phyloP scores from a whole-genome alignment of 2,888 invertebrate genomes.

The Phyto melanocephala region DNA sequence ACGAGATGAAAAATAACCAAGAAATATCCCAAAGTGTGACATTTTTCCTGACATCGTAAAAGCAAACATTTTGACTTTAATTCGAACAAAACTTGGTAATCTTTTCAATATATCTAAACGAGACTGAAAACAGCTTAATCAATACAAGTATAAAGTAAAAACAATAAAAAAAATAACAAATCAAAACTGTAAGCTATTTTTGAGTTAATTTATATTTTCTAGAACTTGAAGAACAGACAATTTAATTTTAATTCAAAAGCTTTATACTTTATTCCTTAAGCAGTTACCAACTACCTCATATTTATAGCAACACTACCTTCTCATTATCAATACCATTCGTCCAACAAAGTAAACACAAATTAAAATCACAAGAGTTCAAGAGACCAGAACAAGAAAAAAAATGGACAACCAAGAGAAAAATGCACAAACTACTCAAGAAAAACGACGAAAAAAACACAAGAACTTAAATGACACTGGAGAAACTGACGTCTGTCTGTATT shows the following conservation, averaged over 20 bases:
- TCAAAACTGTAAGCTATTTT: too few relatives aligned
- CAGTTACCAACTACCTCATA: too few relatives aligned
- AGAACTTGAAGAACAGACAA: too few relatives aligned
- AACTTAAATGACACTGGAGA: conserved; percentile 19
- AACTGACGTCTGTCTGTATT: not conserved
- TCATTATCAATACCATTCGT: too few relatives aligned
- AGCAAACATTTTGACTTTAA: not conserved
- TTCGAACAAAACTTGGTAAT: not conserved
- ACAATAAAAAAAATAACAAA: too few relatives aligned
- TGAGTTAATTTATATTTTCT: too few relatives aligned
- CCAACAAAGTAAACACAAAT: conserved; percentile 21
- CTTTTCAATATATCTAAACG: not conserved
- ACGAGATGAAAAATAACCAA: not conserved
- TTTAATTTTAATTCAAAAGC: too few relatives aligned
- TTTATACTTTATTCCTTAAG: too few relatives aligned
- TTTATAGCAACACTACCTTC: too few relatives aligned
- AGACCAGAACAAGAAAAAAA: conserved; percentile 16
- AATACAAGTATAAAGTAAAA: too few relatives aligned
- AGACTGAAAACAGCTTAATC: not conserved
- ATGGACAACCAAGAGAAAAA: conserved; percentile 3
- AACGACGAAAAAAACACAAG: not conserved
- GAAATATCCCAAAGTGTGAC: not conserved
- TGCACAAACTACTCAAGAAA: not conserved
- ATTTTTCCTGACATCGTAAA: not conserved
- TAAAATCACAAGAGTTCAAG: conserved; percentile 45